These are phyloP conservation scores for Creontiades dilutus DNA, from an alignment of 2,888 invertebrate species.

Conservation along the genomic window DNA sequence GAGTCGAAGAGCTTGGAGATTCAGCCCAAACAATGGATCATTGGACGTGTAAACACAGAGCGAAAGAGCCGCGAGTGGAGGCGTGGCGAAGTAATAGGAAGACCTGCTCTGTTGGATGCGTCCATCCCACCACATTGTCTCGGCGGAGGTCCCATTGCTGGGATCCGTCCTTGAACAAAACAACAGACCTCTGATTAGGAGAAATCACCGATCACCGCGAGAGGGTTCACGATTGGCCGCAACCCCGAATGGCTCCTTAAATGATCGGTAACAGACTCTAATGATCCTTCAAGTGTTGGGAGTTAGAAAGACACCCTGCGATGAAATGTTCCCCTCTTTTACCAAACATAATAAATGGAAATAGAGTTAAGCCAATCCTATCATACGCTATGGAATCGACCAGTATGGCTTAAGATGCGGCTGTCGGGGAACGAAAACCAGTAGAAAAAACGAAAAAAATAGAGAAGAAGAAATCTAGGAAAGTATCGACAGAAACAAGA, in stretches of 20 bases:
- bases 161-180: neutral
- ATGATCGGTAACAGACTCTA: too few species aligned
- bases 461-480: too few species aligned
- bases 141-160: slow-evolving; percentile 11
- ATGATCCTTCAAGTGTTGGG: too few species aligned
- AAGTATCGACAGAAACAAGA: too few species aligned
- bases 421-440: too few species aligned
- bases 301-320: too few species aligned
- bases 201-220: neutral
- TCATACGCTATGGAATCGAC: too few species aligned
- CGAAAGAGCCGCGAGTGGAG: slow-evolving; percentile 23
- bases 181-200: neutral
- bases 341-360: too few species aligned
- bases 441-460: too few species aligned
- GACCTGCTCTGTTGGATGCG: neutral
- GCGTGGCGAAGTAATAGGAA: slow-evolving; percentile 39
- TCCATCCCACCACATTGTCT: slow-evolving; percentile 20
- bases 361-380: too few species aligned
- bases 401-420: too few species aligned
- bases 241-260: neutral
- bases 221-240: neutral
- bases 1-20: neutral
- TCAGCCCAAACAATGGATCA: slow-evolving; percentile 35
- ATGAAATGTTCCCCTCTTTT: too few species aligned
- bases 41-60: slow-evolving; percentile 28